phyloP scores from a whole-genome alignment of 2,113 vertebrate species.

The Laticauda colubrina region DNA sequence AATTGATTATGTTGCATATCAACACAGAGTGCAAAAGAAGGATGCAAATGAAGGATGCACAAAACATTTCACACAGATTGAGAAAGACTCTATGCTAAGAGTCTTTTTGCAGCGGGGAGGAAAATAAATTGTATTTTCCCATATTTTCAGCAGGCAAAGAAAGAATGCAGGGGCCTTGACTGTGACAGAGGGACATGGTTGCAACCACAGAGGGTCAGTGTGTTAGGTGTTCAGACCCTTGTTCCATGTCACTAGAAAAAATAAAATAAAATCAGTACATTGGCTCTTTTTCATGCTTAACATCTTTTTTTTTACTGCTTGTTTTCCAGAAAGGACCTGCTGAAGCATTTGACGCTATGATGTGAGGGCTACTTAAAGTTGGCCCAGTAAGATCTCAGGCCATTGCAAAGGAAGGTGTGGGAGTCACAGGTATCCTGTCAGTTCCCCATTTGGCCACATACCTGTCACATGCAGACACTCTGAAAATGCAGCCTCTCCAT shows the following conservation, averaged over 20 bases:
- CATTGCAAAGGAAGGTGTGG: not conserved
- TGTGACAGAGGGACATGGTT: not conserved
- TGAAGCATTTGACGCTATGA: not conserved
- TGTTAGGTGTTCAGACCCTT: not conserved
- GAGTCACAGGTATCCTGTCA: not conserved
- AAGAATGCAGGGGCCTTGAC: not conserved
- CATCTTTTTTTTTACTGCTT: not conserved
- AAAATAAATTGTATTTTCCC: not conserved
- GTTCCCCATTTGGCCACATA: not conserved
- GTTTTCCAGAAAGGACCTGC: not conserved
- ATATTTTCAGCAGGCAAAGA: not conserved
- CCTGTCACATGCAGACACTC: not conserved
- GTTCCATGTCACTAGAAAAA: not conserved
- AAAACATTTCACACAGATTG: not conserved
- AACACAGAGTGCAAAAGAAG: not conserved
- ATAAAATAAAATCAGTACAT: not conserved
- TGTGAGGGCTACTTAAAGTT: not conserved
- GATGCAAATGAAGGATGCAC: not conserved
- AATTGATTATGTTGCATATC: not conserved
- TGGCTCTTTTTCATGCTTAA: not conserved
- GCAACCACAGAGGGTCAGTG: not conserved
- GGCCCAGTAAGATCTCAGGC: not conserved
- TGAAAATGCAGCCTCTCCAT: not conserved
- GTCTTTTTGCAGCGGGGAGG: not conserved
- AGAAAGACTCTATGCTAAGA: not conserved